Evolutionary conservation across 1,140 invertebrate genomes (phyloP).

Genomic region (Pantala flavescens): DNA sequence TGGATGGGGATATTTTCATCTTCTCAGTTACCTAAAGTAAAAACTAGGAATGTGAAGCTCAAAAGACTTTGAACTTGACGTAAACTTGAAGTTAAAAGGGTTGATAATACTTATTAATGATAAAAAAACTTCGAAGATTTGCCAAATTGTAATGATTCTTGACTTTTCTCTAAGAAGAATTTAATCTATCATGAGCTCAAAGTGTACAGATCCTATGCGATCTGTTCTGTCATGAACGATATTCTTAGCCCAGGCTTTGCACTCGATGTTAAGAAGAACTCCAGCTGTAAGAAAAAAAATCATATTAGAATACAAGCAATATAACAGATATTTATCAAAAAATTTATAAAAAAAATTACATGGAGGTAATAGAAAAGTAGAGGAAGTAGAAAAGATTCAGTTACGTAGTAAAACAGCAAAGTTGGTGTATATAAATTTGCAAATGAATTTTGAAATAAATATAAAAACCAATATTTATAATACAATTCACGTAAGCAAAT

Average conservation of each 20-base stretch:
- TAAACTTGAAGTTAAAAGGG: neutral
- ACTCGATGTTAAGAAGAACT: slow-evolving; percentile 80
- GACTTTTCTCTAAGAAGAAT: neutral
- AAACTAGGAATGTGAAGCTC: neutral
- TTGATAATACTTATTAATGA: neutral
- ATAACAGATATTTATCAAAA: too few relatives aligned
- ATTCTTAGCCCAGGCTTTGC: slow-evolving; percentile 81
- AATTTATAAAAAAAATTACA: too few relatives aligned
- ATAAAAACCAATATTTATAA: too few relatives aligned
- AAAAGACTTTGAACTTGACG: neutral
- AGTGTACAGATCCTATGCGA: slow-evolving; percentile 74
- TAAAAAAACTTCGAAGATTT: neutral
- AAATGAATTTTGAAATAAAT: too few relatives aligned
- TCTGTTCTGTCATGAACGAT: slow-evolving; percentile 68
- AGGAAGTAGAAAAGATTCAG: too few relatives aligned
- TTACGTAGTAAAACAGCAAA: too few relatives aligned
- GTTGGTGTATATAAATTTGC: too few relatives aligned
- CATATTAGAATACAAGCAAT: too few relatives aligned
- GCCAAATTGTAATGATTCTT: neutral
- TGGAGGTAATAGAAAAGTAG: too few relatives aligned
- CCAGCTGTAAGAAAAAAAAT: slow-evolving; percentile 48
- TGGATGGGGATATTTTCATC: too few relatives aligned
- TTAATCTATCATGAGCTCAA: slow-evolving; percentile 82
- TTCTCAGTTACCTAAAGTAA: too few relatives aligned
- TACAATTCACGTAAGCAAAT: too few relatives aligned